These are phyloP conservation scores for Sciurus niger DNA, from an alignment of 2,113 vertebrate genomes.

Conservation along the genomic window DNA sequence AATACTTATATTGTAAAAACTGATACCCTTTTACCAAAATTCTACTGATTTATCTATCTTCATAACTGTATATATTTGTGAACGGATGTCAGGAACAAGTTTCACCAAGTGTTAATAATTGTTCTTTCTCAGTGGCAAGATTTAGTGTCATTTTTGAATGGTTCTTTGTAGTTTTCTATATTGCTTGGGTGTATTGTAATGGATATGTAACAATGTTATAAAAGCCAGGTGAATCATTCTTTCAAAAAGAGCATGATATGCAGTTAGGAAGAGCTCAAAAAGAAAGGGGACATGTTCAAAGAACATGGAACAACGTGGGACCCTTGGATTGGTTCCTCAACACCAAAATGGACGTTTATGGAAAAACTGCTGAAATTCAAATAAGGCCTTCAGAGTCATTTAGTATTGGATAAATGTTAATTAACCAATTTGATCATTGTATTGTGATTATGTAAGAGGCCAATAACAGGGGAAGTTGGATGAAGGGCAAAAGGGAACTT, in stretches of 20 bases:
- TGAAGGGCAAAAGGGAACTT: not conserved
- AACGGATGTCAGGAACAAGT: not conserved
- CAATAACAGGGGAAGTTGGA: not conserved
- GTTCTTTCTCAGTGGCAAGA: not conserved
- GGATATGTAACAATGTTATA: not conserved
- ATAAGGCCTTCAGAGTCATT: not conserved
- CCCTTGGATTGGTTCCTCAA: not conserved
- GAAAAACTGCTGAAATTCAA: not conserved
- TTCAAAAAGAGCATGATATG: not conserved
- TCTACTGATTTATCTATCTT: not conserved
- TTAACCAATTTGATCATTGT: not conserved
- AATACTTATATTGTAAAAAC: not conserved
- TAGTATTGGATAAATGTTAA: not conserved
- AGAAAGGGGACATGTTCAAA: not conserved
- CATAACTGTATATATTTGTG: not conserved
- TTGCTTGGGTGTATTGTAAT: constrained; percentile 25
- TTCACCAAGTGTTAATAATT: not conserved
- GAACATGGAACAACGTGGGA: not conserved
- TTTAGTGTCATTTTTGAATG: constrained; percentile 12
- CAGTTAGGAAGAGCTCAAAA: not conserved
- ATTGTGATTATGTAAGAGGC: not conserved
- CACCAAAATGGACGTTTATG: not conserved
- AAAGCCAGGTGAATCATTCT: not conserved
- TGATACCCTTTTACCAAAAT: not conserved
- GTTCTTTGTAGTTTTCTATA: not conserved